These are phyloP conservation scores for Yponomeuta malinellus DNA, from an alignment of 2,888 invertebrate species.

Conservation along the genomic window DNA sequence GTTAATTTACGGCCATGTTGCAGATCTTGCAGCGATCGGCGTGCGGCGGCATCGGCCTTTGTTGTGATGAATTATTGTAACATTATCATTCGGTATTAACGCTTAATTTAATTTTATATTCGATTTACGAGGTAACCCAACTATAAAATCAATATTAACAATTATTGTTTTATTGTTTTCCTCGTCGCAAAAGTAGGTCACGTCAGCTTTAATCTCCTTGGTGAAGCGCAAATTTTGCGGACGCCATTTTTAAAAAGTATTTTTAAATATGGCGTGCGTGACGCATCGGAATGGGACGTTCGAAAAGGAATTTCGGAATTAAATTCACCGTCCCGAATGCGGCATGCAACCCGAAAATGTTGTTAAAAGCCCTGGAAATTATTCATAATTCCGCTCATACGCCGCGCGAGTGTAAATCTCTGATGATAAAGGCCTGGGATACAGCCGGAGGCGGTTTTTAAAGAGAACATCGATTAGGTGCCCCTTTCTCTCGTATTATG, in stretches of 20 bases:
- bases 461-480: slow-evolving; percentile 17
- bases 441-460: slow-evolving; percentile 43
- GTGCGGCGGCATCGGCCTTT: slow-evolving; percentile 13
- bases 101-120: neutral
- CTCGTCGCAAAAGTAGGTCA: neutral
- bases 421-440: slow-evolving; percentile 46
- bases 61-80: slow-evolving; percentile 2
- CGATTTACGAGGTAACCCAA: neutral
- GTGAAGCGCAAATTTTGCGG: neutral
- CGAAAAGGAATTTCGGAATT: slow-evolving; percentile 19
- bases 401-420: slow-evolving; percentile 24
- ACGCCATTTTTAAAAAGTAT: neutral
- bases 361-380: slow-evolving; percentile 27
- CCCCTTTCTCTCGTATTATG: slow-evolving; percentile 26
- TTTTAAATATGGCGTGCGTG: slow-evolving; percentile 7
- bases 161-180: neutral
- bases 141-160: neutral
- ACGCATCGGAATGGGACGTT: slow-evolving; percentile 22
- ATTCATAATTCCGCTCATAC: slow-evolving; percentile 31
- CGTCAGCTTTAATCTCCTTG: neutral
- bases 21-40: slow-evolving; percentile 20
- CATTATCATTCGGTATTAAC: neutral
- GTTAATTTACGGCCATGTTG: slow-evolving; percentile 52
- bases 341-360: slow-evolving; percentile 30
- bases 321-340: slow-evolving; percentile 26